Base-by-base conservation (phyloP, 2,888 invertebrate species). In the Coenonympha arcania region DNA sequence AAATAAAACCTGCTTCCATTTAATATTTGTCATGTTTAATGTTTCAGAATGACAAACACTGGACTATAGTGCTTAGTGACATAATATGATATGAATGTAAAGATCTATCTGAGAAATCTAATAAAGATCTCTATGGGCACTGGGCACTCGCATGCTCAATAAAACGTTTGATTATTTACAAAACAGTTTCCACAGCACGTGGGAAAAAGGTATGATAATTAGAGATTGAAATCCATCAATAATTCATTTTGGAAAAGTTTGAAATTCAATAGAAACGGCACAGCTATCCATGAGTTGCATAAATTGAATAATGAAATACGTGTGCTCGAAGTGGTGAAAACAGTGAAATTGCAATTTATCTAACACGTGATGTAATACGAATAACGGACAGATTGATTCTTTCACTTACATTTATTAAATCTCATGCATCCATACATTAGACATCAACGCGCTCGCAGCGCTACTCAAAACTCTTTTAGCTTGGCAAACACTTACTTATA, bases 261-360 rank as follows among this genome's bases (percentile, higher is more conserved):
- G n/a, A n/a, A 36, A 19, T 19, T 36, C 36, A 36, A 20, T 36
- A 4, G 11, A 36, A 36, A 36, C 13, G 36, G 19, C 36, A 20
- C 20, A 20, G 20, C 20, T 20, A 36, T 19, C 28, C 11, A n/a
- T n/a, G 20, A 20, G 20, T 36, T 20, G 36, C 36, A 36, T 5
- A 19, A 37, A 30, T n/a, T 5, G 13, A 20, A 22, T 28, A 18
- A 18, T 33, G 22, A 22, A 43, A 31, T 20, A 20, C 11, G 22
- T 13, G 43, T 33, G n/a, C 16, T 39, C 24, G 15, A 39, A 24
- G 16, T 24, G 24, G 31, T 33, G 43, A 33, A 44, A 44, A 44
- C n/a, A 33, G 33, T 34, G 43, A 44, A 44, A 44, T 33, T 33
- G 33, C 11, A 22, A 22, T 44, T 44, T 44, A 44, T 44, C 9